Evolutionary conservation across 2,888 invertebrate species (phyloP).

Genomic region (Troides helena): DNA sequence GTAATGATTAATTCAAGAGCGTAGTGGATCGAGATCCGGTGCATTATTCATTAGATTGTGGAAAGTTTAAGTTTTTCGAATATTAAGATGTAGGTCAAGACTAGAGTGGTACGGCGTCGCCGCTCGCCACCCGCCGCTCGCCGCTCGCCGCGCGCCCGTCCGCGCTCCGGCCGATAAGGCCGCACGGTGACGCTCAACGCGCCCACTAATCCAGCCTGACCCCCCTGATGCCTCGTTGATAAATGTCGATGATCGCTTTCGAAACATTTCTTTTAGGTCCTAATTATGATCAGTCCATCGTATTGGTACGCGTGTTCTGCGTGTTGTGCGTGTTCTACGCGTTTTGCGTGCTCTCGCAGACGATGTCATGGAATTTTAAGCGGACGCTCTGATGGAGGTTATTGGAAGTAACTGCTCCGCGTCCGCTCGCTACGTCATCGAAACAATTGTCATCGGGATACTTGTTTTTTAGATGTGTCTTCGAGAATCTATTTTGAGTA

Average conservation of each 20-base stretch:
- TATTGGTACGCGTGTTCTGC: no score
- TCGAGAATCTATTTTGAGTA: no score
- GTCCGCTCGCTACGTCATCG: no score
- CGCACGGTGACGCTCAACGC: constrained; percentile 1
- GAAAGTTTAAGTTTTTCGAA: constrained; percentile 60
- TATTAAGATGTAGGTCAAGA: constrained; percentile 63
- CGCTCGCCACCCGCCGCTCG: constrained; percentile 20
- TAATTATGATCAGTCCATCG: no score
- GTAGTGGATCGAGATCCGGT: constrained; percentile 37
- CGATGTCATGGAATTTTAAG: no score
- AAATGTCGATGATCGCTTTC: background rate
- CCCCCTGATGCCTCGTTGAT: background rate
- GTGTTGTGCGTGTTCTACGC: no score
- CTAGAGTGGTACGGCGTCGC: constrained; percentile 42
- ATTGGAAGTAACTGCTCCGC: no score
- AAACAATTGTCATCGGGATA: no score
- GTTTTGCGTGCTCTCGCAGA: no score
- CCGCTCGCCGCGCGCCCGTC: constrained; percentile 1
- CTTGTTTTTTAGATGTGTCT: no score
- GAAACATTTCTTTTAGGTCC: background rate
- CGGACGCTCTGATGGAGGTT: no score
- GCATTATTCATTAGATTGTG: constrained; percentile 55
- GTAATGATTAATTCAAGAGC: constrained; percentile 38
- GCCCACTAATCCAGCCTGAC: background rate
- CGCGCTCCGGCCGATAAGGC: background rate